Evolutionary conservation across 2,113 vertebrate genomes (phyloP).

Genomic region (Poecile atricapillus): DNA sequence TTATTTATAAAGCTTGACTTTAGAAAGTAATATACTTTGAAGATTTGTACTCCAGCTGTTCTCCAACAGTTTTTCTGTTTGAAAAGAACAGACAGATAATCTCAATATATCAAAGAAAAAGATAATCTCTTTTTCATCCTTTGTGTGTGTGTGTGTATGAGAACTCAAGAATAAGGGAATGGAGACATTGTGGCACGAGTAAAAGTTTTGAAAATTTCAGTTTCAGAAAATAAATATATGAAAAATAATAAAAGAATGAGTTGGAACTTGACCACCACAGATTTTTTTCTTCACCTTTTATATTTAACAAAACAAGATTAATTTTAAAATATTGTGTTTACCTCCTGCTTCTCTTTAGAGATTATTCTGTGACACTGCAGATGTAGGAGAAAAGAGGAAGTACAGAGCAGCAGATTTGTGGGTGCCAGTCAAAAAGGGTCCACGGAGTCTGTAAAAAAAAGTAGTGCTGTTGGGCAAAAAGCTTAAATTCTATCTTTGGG

Average conservation of each 20-base stretch:
- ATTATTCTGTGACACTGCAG: not conserved
- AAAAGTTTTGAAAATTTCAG: not conserved
- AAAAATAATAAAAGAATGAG: not conserved
- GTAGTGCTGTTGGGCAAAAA: not conserved
- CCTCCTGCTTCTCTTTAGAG: not conserved
- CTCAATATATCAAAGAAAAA: not conserved
- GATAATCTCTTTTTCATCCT: not conserved
- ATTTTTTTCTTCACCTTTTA: not conserved
- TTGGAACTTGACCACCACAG: not conserved
- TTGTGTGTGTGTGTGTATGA: not conserved
- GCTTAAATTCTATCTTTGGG: not conserved
- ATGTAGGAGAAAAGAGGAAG: not conserved
- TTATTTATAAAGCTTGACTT: not conserved
- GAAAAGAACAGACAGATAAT: no score
- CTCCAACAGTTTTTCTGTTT: not conserved
- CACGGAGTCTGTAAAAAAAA: not conserved
- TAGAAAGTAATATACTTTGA: not conserved
- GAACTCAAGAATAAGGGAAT: not conserved
- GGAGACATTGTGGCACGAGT: not conserved
- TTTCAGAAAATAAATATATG: not conserved
- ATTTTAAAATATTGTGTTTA: not conserved
- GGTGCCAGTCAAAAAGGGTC: not conserved
- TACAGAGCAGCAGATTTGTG: not conserved
- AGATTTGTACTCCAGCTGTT: not conserved
- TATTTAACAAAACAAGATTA: not conserved